A percentile compares a stretch with the other conserved stretches of the same genome.
Conservation (phyloP, 2,113 vertebrate genomes). For the Odontesthes bonariensis region DNA sequence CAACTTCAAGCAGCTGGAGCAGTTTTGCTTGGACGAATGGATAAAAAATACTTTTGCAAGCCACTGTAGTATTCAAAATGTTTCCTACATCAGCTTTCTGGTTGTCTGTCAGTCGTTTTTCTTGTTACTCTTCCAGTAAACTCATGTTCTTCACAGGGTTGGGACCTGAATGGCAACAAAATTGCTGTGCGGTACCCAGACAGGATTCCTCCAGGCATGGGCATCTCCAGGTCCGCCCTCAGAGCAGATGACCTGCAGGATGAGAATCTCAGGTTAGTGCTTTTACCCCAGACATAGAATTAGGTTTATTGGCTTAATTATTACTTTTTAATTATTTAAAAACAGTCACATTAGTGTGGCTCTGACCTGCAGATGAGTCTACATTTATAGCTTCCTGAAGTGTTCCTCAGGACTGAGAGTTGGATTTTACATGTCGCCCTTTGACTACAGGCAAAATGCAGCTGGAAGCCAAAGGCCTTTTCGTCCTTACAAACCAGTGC, state of each 20-base stretch:
- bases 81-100: no score
- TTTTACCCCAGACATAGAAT: background rate
- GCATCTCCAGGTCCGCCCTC: constrained; percentile 69
- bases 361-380: background rate
- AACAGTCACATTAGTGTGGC: background rate
- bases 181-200: constrained; percentile 72
- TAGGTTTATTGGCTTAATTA: background rate
- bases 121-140: background rate
- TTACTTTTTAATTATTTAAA: background rate
- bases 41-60: no score
- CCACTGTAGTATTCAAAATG: no score
- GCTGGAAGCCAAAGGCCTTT: constrained; percentile 12
- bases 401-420: no score
- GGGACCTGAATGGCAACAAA: constrained; percentile 41
- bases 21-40: no score
- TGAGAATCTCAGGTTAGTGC: constrained; percentile 43
- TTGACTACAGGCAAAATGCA: constrained; percentile 26
- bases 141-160: constrained; percentile 37
- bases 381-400: background rate
- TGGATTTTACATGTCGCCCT: background rate
- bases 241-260: constrained; percentile 43
- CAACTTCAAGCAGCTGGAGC: no score
- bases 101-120: background rate
- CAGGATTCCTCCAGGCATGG: constrained; percentile 62
- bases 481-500: constrained; percentile 1